phyloP scores from a whole-genome alignment of 1,140 invertebrate genomes.

The Bursaphelenchus mucronatus region DNA sequence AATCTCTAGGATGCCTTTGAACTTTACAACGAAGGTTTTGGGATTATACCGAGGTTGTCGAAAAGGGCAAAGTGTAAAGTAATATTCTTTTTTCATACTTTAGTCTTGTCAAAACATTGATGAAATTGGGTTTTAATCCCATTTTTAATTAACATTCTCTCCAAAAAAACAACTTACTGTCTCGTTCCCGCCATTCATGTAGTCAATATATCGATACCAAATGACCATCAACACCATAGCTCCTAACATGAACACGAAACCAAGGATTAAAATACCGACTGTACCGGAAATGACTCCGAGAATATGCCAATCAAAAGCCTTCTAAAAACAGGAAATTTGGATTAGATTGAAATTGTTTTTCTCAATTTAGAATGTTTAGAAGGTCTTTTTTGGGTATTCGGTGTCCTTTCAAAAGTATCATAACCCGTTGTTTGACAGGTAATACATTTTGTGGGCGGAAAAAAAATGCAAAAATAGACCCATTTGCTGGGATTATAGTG shows the following conservation, averaged over 20 bases:
- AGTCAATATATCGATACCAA: constrained; percentile 59
- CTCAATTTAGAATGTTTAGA: background rate
- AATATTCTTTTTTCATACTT: too few species aligned
- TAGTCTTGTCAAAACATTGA: constrained; percentile 20
- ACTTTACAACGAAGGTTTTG: too few species aligned
- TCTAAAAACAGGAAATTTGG: constrained; percentile 25
- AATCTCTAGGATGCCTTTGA: too few species aligned
- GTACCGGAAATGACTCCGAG: constrained; percentile 42
- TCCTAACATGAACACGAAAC: constrained; percentile 40
- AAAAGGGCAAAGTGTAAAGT: too few species aligned
- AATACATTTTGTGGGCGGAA: too few species aligned
- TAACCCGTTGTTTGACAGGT: too few species aligned
- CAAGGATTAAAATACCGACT: constrained; percentile 44
- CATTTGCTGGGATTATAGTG: too few species aligned
- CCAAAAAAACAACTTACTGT: constrained; percentile 36
- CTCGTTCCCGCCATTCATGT: constrained; percentile 52
- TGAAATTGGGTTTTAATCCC: background rate
- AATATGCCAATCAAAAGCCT: constrained; percentile 44
- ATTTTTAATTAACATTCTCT: constrained; percentile 3
- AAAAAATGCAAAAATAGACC: too few species aligned
- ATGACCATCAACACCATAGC: constrained; percentile 46
- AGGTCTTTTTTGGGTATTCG: background rate
- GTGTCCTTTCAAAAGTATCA: background rate
- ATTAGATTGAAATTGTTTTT: background rate
- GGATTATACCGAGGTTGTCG: too few species aligned